These are phyloP conservation scores for Hormiphora californensis DNA, from an alignment of 37 sponge, comb jelly and placozoan genomes.

Conservation along the genomic window DNA sequence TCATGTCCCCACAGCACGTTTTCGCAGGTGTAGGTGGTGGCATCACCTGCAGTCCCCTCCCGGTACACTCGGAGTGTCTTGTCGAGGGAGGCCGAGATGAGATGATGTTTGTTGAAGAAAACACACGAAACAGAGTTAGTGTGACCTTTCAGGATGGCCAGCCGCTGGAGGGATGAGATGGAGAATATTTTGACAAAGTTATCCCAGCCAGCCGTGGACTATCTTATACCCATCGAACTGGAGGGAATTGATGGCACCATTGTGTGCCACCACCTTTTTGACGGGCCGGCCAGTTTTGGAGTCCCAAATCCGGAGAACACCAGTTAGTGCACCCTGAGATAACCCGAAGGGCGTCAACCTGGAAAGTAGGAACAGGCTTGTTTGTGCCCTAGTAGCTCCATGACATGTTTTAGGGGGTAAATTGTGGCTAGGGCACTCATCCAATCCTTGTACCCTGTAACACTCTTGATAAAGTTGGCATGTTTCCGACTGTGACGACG, in stretches of 20 bases:
- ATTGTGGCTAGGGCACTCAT: slow-evolving; percentile 44
- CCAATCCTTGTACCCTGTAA: not conserved
- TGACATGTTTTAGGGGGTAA: slow-evolving; percentile 8
- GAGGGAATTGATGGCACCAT: slow-evolving; percentile 21
- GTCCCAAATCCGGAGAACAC: slow-evolving; percentile 25
- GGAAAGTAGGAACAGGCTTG: slow-evolving; percentile 37
- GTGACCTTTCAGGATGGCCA: not conserved
- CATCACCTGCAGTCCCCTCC: not conserved
- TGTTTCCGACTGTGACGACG: slow-evolving; percentile 30
- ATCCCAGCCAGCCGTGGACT: slow-evolving; percentile 40
- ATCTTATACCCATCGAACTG: slow-evolving; percentile 36
- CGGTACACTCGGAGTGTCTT: slow-evolving; percentile 23
- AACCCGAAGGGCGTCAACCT: slow-evolving; percentile 11
- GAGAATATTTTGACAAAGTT: slow-evolving; percentile 37
- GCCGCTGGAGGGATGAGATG: not conserved
- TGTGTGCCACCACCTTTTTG: slow-evolving; percentile 31
- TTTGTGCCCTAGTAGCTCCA: slow-evolving; percentile 19
- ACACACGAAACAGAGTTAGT: not conserved
- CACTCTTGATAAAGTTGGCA: not conserved
- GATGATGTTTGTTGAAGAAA: slow-evolving; percentile 30
- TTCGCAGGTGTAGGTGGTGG: slow-evolving; percentile 19
- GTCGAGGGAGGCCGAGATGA: slow-evolving; percentile 27
- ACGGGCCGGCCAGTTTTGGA: slow-evolving; percentile 10
- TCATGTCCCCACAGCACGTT: slow-evolving; percentile 33
- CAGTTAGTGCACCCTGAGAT: slow-evolving; percentile 12